Base-by-base conservation (phyloP, 2,888 invertebrate genomes). In the Fabriciana adippe region DNA sequence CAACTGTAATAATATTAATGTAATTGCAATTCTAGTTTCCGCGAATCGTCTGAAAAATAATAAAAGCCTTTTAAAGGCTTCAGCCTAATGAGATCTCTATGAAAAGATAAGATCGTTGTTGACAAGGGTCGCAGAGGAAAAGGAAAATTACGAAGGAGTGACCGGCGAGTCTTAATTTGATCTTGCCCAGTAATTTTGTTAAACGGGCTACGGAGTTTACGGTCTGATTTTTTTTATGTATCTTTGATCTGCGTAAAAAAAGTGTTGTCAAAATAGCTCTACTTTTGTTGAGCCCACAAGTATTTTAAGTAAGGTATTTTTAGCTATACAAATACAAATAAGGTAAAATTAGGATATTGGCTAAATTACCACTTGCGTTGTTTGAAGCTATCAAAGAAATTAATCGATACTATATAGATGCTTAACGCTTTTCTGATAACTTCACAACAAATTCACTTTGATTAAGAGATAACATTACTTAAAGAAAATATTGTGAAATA, bases 111-210 rank as follows among this genome's bases (percentile, higher is more conserved):
- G 74, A 74, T 68, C 74, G 75, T 75, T 82, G 84, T 84, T 87
- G 87, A 90, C 86, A 86, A 87, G 89, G 89, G 88, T 88, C 81
- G 78, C 72, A 74, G 75, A 75, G 81, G 80, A 82, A 84, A 82
- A 80, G 81, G 82, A 84, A 85, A 86, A 89, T 88, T 87, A 83
- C 83, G 78, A 76, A 80, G 85, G 85, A 84, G 84, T 84, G 83
- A 83, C 82, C 84, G 75, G 66, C 73, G 75, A 79, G 77, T 80
- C 83, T 85, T 85, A 85, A 87, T 87, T 86, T 81, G 79, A 86
- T 85, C 81, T 83, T 81, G 74, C 78, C 72, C 74, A 77, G 80
- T 82, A 82, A 83, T 79, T 80, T 76, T 79, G 79, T 81, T 80
- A 79, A 81, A 80, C 77, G 81, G 79, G 75, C 72, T 76, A 72